Evolutionary conservation across 2,888 invertebrate genomes (phyloP).

Genomic region (Melanophora roralis): DNA sequence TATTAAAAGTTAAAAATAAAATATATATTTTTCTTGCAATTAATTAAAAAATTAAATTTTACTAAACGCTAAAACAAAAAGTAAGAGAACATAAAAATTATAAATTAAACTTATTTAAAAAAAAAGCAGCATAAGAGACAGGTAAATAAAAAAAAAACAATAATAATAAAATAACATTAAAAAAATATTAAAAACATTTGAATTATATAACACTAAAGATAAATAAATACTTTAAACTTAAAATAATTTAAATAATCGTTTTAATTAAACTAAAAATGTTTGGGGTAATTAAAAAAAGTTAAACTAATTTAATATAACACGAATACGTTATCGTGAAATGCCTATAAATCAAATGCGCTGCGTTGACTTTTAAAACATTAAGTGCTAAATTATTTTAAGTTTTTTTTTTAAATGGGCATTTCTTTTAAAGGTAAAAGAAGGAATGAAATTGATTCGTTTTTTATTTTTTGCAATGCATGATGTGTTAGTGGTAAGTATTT

Average conservation of each 20-base stretch:
- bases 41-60: background rate
- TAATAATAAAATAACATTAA: conserved; percentile 43
- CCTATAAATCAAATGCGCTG: conserved; percentile 61
- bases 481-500: background rate
- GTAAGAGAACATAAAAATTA: background rate
- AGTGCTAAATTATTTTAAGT: background rate
- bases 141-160: conserved; percentile 37
- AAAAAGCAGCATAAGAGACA: background rate
- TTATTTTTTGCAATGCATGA: conserved; percentile 34
- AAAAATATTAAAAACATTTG: too few relatives aligned
- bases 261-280: conserved; percentile 31
- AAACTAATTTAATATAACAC: conserved; percentile 21
- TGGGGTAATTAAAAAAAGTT: conserved; percentile 11
- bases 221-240: conserved; percentile 62
- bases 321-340: conserved; percentile 55
- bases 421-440: conserved; percentile 49
- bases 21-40: background rate
- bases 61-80: background rate
- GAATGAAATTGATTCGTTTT: conserved; percentile 62
- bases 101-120: conserved; percentile 45
- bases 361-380: conserved; percentile 51
- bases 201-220: conserved; percentile 49
- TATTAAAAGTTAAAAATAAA: background rate
- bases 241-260: conserved; percentile 47
- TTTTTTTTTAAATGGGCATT: conserved; percentile 56